A percentile compares a stretch with the other conserved stretches of the same genome.
These are phyloP conservation scores for Magallana ariakensis DNA, from an alignment of 1,140 invertebrate genomes.

Conservation along the genomic window DNA sequence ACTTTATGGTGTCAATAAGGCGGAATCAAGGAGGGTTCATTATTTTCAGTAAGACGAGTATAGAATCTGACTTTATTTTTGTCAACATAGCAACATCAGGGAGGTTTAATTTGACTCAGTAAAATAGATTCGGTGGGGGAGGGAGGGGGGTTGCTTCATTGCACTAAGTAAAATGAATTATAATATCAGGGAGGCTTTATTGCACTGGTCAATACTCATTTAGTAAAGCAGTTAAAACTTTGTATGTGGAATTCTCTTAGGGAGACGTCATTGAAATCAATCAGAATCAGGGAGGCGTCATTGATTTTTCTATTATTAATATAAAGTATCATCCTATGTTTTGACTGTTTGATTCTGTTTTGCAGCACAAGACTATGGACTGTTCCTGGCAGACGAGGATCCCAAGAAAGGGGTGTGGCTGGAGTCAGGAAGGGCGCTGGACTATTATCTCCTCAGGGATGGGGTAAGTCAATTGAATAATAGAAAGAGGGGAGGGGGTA, in stretches of 20 bases:
- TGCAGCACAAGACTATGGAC: constrained; percentile 96
- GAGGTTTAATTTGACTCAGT: too few species aligned
- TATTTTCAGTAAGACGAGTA: too few species aligned
- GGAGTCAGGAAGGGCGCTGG: constrained; percentile 93
- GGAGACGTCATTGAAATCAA: too few species aligned
- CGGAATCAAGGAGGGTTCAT: too few species aligned
- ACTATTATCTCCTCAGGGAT: constrained; percentile 97
- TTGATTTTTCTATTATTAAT: too few species aligned
- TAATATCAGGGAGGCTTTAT: neutral
- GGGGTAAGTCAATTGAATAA: constrained; percentile 85
- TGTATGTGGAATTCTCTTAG: too few species aligned
- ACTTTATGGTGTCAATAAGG: too few species aligned
- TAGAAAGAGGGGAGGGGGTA: constrained; percentile 76
- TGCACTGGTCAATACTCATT: too few species aligned
- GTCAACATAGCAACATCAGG: too few species aligned
- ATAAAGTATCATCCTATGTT: neutral
- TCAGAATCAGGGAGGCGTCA: neutral
- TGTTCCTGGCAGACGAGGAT: constrained; percentile 97
- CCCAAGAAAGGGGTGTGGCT: constrained; percentile 98
- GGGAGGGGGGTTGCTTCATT: neutral
- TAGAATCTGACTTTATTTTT: too few species aligned
- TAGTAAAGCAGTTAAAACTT: too few species aligned
- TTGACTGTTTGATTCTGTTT: neutral
- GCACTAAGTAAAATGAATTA: neutral
- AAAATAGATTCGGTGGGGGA: neutral